phyloP scores from a whole-genome alignment of 2,113 vertebrate species.

The Menura novaehollandiae region DNA sequence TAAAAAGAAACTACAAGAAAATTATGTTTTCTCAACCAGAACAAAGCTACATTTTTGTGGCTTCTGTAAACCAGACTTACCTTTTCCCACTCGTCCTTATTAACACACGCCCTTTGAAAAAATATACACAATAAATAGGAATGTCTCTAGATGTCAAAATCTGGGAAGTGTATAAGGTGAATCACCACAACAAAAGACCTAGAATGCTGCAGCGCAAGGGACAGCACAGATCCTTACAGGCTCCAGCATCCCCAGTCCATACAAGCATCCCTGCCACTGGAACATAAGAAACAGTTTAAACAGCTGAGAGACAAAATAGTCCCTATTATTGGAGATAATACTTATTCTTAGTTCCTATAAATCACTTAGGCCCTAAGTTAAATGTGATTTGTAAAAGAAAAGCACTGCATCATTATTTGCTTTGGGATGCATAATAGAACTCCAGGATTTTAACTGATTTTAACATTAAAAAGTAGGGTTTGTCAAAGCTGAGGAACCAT shows the following conservation, averaged over 20 bases:
- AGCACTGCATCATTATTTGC: not conserved
- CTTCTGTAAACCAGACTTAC: not conserved
- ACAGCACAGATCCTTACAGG: not conserved
- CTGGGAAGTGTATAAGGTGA: not conserved
- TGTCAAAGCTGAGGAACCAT: not conserved
- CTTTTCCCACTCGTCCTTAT: not conserved
- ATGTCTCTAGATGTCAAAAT: not conserved
- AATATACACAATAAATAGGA: not conserved
- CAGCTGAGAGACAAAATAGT: not conserved
- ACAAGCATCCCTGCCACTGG: not conserved
- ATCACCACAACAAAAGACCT: not conserved
- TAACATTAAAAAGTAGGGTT: not conserved
- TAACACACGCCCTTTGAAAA: not conserved
- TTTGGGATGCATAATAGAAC: not conserved
- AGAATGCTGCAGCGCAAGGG: not conserved
- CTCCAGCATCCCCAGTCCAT: not conserved
- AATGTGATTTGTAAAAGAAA: not conserved
- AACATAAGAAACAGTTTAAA: not conserved
- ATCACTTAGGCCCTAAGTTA: not conserved
- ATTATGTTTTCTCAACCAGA: not conserved
- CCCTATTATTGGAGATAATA: not conserved
- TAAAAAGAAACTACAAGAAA: not conserved
- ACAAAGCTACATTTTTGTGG: not conserved
- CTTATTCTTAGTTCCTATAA: not conserved
- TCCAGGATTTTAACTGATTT: not conserved